Evolutionary conservation across 2,797 vertebrate species (phyloP).

Genomic region (Liasis olivaceus): DNA sequence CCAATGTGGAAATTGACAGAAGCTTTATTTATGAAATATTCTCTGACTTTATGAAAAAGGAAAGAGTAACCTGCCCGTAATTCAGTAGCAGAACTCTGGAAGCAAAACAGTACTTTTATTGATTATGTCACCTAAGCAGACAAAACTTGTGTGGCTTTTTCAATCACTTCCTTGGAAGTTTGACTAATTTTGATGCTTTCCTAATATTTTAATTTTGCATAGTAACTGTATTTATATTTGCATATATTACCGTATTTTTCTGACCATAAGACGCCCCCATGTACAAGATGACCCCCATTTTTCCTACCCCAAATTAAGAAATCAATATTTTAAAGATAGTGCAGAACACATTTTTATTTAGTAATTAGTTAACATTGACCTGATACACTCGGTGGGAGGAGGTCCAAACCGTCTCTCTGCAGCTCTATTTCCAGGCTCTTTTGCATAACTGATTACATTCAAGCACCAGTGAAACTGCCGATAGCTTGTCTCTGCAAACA

Average conservation of each 20-base stretch:
- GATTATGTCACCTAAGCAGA: background rate
- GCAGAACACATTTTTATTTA: too few species aligned
- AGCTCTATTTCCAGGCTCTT: too few species aligned
- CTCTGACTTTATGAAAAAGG: background rate
- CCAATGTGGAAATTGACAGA: background rate
- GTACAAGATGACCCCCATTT: too few species aligned
- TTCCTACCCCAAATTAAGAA: too few species aligned
- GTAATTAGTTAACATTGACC: too few species aligned
- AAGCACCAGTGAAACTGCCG: too few species aligned
- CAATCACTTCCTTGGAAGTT: background rate
- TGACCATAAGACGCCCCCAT: too few species aligned
- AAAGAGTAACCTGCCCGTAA: background rate
- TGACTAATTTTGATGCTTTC: background rate
- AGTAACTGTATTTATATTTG: background rate
- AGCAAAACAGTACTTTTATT: background rate
- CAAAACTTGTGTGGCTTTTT: background rate
- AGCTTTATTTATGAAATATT: background rate
- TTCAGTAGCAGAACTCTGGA: background rate
- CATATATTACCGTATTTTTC: background rate
- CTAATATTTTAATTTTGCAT: background rate
- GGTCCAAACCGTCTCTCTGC: too few species aligned
- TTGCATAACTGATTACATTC: too few species aligned
- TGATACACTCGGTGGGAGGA: too few species aligned
- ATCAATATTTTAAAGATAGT: too few species aligned
- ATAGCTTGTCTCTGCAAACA: too few species aligned